Conservation (phyloP, 2,113 vertebrate genomes). For the Pelobates fuscus region DNA sequence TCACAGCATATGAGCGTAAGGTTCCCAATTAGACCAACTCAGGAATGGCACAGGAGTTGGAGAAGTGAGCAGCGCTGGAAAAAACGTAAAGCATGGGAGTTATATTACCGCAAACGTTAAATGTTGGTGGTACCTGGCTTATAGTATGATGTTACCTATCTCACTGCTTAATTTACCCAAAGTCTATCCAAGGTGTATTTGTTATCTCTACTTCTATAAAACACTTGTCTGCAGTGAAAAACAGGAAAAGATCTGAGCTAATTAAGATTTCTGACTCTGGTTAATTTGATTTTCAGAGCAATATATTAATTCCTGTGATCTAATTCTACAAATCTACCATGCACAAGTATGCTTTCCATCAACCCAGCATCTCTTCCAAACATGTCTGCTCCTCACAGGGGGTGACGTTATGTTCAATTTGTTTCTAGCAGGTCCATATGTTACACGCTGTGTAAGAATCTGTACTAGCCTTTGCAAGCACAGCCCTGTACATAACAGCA, state of each 20-base stretch:
- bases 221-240: background rate
- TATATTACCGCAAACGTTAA: too few relatives aligned
- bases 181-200: too few relatives aligned
- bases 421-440: slow-evolving; percentile 27
- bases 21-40: too few relatives aligned
- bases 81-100: too few relatives aligned
- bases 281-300: background rate
- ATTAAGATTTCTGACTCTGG: background rate
- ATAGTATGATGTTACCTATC: too few relatives aligned
- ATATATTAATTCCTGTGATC: background rate
- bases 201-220: background rate
- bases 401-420: slow-evolving; percentile 25
- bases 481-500: background rate
- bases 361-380: background rate
- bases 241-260: background rate
- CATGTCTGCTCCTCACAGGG: slow-evolving; percentile 12
- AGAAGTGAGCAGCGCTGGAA: too few relatives aligned
- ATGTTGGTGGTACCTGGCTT: too few relatives aligned
- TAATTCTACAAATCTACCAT: background rate
- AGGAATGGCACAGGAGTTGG: too few relatives aligned
- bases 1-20: too few relatives aligned
- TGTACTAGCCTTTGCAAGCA: slow-evolving; percentile 11
- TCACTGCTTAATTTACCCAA: too few relatives aligned
- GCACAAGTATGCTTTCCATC: background rate
- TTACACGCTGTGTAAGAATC: slow-evolving; percentile 30